Base-by-base conservation (phyloP, 2,888 invertebrate species). In the Leptopterna dolabrata region DNA sequence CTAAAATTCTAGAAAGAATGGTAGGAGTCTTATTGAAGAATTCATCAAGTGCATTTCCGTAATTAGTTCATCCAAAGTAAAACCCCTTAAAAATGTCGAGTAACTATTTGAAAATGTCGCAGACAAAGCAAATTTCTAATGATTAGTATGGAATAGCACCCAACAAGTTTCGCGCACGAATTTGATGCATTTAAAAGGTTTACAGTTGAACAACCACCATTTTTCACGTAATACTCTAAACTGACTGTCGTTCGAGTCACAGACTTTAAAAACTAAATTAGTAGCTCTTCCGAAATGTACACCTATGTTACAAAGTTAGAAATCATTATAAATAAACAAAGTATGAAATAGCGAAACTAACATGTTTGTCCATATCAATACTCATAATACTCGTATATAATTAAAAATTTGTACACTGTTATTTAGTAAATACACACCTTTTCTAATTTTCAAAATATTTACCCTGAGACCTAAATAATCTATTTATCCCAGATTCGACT, bases 221-320 rank as follows among this genome's bases (percentile, higher is more conserved):
- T 45, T 45, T 55, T 19, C 19, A 16, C 16, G n/a, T 6, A 63
- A 78, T 43, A 43, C 13, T 78, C 16, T 13, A 41, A 78, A 41
- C n/a, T 2, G 78, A 47, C 24, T 24, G 14, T 43, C 43, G 41
- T 16, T 78, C 27, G 45, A 24, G 47, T 41, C 29, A 45, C 45
- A 24, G 19, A 78, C 19, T 41, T 47, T 83, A 19, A 76, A 85
- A 73, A 73, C 73, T 41, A 29, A 85, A 85, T 76, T 85, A 85
- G 45, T 85, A 85, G 85, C 85, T 85, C 85, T 85, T 85, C 76
- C 45, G 45, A 73, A 73, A 85, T 73, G 16, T 85, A 85, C 73
- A 76, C n/a, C 30, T 63, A 63, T 63, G 27, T 78, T 78, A 78
- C 45, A 78, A 19, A 78, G 24, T 73, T 36, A 41, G 3, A 78